A percentile compares a stretch with the other conserved stretches of the same genome.
These are phyloP conservation scores for Bos indicus DNA, from an alignment of 2,113 vertebrate species.

Conservation along the genomic window DNA sequence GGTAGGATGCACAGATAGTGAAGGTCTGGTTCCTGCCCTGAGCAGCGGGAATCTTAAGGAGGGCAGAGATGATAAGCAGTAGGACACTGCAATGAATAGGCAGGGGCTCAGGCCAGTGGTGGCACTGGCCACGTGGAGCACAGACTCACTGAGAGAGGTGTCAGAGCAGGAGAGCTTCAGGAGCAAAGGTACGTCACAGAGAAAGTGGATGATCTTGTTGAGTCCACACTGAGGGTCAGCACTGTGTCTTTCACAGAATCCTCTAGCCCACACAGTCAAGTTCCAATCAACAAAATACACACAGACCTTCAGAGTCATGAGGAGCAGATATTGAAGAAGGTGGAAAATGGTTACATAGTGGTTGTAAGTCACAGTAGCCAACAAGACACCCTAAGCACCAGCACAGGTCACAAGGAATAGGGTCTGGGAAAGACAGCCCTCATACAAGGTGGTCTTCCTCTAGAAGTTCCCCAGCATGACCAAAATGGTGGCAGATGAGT, in stretches of 20 bases:
- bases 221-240: neutral
- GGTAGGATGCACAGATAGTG: constrained; percentile 34
- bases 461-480: neutral
- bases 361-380: constrained; percentile 63
- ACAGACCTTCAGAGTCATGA: constrained; percentile 46
- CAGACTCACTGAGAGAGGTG: neutral
- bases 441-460: constrained; percentile 14
- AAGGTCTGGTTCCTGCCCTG: constrained; percentile 40
- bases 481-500: neutral
- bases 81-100: neutral
- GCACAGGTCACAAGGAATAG: neutral
- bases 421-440: constrained; percentile 32
- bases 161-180: constrained; percentile 56
- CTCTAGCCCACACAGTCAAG: constrained; percentile 54
- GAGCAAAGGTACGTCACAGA: constrained; percentile 34
- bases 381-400: neutral
- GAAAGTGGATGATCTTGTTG: constrained; percentile 30
- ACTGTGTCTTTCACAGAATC: constrained; percentile 41
- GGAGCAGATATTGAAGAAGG: constrained; percentile 30
- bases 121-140: neutral
- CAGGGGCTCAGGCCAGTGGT: constrained; percentile 11
- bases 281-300: constrained; percentile 1
- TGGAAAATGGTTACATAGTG: constrained; percentile 46
- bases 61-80: constrained; percentile 24
- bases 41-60: constrained; percentile 14